Evolutionary conservation across 2,797 vertebrate species (phyloP).

Genomic region (Clamator glandarius): DNA sequence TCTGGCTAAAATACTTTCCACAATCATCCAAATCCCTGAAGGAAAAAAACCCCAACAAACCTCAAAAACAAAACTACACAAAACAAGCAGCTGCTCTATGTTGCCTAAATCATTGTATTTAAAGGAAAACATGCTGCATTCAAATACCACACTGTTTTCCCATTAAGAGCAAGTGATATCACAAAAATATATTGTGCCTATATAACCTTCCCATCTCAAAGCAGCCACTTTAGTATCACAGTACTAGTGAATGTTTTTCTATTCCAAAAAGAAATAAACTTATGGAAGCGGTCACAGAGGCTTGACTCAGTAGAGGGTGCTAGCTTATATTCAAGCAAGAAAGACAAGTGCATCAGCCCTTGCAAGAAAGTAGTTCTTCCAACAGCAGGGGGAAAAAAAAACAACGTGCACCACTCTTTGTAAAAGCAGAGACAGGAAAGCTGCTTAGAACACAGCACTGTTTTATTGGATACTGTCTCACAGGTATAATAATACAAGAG

Average conservation of each 20-base stretch:
- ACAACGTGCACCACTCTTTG: neutral
- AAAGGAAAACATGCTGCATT: neutral
- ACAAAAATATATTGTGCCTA: neutral
- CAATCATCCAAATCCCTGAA: constrained; percentile 36
- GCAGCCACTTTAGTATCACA: neutral
- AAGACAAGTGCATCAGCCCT: neutral
- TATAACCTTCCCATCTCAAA: neutral
- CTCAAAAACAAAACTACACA: neutral
- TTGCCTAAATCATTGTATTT: neutral
- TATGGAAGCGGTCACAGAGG: neutral
- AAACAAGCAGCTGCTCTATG: constrained; percentile 8
- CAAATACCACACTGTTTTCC: neutral
- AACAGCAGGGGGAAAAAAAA: neutral
- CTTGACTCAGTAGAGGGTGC: neutral
- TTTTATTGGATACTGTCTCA: neutral
- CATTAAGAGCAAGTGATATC: neutral
- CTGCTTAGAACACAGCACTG: neutral
- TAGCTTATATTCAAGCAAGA: neutral
- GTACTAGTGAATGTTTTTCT: neutral
- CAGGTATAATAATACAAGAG: neutral
- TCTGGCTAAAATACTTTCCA: constrained; percentile 43
- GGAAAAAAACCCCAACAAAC: neutral
- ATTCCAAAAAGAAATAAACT: neutral
- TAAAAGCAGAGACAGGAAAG: neutral
- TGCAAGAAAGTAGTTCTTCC: neutral